A percentile compares a stretch with the other conserved stretches of the same genome.
phyloP scores from a whole-genome alignment of 2,888 invertebrate genomes.

The Auanema sp. region DNA sequence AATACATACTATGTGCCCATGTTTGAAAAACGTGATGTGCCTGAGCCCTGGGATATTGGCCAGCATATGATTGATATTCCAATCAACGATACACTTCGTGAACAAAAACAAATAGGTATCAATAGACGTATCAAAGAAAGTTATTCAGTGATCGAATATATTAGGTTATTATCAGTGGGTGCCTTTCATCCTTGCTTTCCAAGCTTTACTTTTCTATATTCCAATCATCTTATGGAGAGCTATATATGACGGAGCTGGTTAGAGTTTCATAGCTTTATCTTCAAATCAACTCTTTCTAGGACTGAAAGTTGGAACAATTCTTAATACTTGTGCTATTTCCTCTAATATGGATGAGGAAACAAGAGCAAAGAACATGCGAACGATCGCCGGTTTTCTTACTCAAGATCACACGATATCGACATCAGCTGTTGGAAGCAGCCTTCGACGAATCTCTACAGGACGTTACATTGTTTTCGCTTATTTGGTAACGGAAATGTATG shows the following conservation, averaged over 20 bases:
- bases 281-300: constrained; percentile 30
- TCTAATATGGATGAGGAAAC: constrained; percentile 59
- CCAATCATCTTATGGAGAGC: constrained; percentile 62
- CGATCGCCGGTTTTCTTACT: constrained; percentile 46
- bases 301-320: constrained; percentile 58
- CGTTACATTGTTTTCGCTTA: constrained; percentile 38
- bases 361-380: constrained; percentile 53
- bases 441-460: constrained; percentile 23
- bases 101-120: constrained; percentile 65
- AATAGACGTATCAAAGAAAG: background rate
- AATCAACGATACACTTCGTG: constrained; percentile 62
- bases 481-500: constrained; percentile 33
- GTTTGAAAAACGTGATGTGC: constrained; percentile 34
- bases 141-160: background rate
- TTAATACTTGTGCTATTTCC: constrained; percentile 56
- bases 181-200: constrained; percentile 61
- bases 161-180: constrained; percentile 62
- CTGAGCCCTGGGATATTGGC: constrained; percentile 55
- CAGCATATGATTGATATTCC: constrained; percentile 64
- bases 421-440: constrained; percentile 12
- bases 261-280: constrained; percentile 17
- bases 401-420: constrained; percentile 19
- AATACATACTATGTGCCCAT: constrained; percentile 69
- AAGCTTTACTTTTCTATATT: constrained; percentile 62
- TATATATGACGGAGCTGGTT: constrained; percentile 47